phyloP scores from a whole-genome alignment of 2,113 vertebrate genomes.

The Aphelocoma coerulescens region DNA sequence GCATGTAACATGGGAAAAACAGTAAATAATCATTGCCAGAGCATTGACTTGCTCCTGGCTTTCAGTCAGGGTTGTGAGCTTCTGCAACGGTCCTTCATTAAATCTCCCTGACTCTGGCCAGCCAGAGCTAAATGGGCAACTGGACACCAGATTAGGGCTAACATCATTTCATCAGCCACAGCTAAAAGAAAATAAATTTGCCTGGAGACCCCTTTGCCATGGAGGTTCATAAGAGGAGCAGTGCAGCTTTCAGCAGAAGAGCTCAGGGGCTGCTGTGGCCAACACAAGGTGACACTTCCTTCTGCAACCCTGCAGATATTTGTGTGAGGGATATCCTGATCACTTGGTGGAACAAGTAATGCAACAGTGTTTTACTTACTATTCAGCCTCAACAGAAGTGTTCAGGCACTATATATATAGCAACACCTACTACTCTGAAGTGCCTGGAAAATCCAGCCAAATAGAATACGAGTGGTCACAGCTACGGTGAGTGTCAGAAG shows the following conservation, averaged over 20 bases:
- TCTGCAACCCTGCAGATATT: not conserved
- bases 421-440: not conserved
- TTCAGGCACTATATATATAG: not conserved
- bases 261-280: not conserved
- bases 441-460: not conserved
- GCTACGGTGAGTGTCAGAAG: not conserved
- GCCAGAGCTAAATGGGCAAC: not conserved
- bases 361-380: not conserved
- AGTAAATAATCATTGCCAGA: slow-evolving; percentile 29
- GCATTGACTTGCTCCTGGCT: not conserved
- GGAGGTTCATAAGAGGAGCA: not conserved
- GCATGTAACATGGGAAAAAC: not conserved
- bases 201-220: not conserved
- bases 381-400: not conserved
- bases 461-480: not conserved
- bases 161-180: not conserved
- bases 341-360: not conserved
- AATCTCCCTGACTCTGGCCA: not conserved
- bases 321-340: not conserved
- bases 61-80: not conserved
- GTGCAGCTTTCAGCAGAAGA: not conserved
- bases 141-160: not conserved
- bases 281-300: not conserved
- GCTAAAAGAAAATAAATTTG: not conserved
- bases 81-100: not conserved